phyloP scores from a whole-genome alignment of 2,113 vertebrate genomes.

The Mustelus asterias region DNA sequence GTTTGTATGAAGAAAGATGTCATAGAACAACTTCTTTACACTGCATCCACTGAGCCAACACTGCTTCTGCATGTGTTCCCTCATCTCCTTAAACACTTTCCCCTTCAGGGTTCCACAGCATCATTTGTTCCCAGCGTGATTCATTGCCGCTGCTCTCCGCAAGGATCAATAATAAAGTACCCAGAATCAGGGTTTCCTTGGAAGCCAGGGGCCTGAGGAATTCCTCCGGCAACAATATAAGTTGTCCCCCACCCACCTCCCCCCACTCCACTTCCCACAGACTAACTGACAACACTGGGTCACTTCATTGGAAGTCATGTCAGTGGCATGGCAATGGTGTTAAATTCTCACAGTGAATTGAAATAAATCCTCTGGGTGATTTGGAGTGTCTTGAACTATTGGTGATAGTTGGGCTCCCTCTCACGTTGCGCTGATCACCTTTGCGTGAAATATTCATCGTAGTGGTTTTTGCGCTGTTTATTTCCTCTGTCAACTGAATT shows the following conservation, averaged over 20 bases:
- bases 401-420: neutral
- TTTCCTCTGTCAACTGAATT: neutral
- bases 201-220: neutral
- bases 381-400: neutral
- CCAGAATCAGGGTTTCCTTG: neutral
- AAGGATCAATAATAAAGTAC: neutral
- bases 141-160: neutral
- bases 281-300: neutral
- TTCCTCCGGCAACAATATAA: constrained; percentile 16
- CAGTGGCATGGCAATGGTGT: neutral
- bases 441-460: neutral
- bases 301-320: neutral
- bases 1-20: neutral
- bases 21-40: neutral
- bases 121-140: neutral
- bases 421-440: neutral
- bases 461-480: neutral
- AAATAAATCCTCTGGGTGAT: neutral
- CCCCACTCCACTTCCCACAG: neutral
- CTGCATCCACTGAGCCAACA: neutral
- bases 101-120: neutral
- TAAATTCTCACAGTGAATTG: constrained; percentile 21
- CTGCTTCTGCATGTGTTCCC: neutral
- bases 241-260: neutral
- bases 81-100: neutral